These are phyloP conservation scores for Andrena flavipes DNA, from an alignment of 2,888 invertebrate species.

Conservation along the genomic window DNA sequence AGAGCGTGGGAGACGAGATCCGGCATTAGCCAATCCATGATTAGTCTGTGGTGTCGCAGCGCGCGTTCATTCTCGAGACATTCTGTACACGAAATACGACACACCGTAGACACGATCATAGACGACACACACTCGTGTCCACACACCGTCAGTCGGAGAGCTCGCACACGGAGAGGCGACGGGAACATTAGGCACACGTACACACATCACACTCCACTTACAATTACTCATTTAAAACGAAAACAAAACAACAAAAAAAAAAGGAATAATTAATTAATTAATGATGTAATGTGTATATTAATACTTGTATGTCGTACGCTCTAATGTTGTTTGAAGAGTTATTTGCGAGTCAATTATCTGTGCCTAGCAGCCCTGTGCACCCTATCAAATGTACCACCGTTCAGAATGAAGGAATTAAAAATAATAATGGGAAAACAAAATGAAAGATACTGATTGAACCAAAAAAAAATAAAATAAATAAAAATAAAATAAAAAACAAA, in stretches of 20 bases:
- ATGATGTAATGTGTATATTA: conserved; percentile 81
- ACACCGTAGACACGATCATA: conserved; percentile 64
- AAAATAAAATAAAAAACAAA: too few species aligned
- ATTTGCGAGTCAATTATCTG: conserved; percentile 89
- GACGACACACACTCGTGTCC: conserved; percentile 38
- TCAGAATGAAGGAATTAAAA: conserved; percentile 78
- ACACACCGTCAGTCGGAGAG: conserved; percentile 29
- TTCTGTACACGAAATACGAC: conserved; percentile 76
- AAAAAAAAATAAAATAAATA: not conserved
- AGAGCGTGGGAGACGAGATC: not conserved
- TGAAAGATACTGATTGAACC: conserved; percentile 65
- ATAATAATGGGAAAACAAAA: conserved; percentile 65
- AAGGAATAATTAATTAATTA: conserved; percentile 61
- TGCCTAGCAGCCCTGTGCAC: conserved; percentile 86
- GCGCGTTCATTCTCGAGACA: conserved; percentile 66
- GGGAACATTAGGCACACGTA: conserved; percentile 62
- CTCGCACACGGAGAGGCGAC: conserved; percentile 40
- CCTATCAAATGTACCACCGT: conserved; percentile 84
- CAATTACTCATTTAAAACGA: conserved; percentile 68
- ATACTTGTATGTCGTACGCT: conserved; percentile 85
- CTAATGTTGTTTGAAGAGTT: conserved; percentile 85
- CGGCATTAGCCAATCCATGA: conserved; percentile 72
- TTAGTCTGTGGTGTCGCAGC: conserved; percentile 76
- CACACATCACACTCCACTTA: conserved; percentile 45
- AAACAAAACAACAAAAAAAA: conserved; percentile 64